phyloP scores from a whole-genome alignment of 1,140 invertebrate species.

The Drosophila sp. region DNA sequence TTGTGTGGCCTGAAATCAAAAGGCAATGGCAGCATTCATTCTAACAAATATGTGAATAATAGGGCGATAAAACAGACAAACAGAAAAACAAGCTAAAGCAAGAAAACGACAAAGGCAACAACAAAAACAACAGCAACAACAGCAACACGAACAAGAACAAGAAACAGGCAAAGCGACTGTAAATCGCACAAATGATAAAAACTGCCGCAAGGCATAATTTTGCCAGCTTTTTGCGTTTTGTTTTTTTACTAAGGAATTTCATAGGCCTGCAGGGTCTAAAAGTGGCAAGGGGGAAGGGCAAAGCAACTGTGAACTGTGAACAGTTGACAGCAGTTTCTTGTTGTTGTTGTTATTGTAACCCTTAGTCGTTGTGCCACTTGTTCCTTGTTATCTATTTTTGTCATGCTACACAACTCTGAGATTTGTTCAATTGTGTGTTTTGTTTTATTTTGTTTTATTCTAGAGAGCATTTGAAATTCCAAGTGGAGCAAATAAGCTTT shows the following conservation, averaged over 20 bases:
- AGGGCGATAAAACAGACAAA: conserved; percentile 63
- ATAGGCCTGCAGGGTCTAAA: not conserved
- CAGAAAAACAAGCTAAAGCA: conserved; percentile 16
- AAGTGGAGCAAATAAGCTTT: conserved; percentile 29
- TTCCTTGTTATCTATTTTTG: conserved; percentile 31
- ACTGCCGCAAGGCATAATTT: conserved; percentile 54
- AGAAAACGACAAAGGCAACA: conserved; percentile 33
- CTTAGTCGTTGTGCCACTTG: conserved; percentile 24
- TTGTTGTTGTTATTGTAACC: conserved; percentile 27
- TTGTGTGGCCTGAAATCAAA: conserved; percentile 57
- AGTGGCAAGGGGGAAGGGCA: not conserved
- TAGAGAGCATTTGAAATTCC: conserved; percentile 31
- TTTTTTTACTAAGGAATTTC: conserved; percentile 21
- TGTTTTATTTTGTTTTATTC: not conserved
- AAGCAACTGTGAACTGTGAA: conserved; percentile 29
- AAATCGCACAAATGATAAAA: conserved; percentile 53
- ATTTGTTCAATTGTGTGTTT: conserved; percentile 27
- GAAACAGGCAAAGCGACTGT: conserved; percentile 31
- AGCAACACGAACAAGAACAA: conserved; percentile 1
- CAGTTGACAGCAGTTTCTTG: conserved; percentile 45
- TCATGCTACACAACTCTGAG: conserved; percentile 17
- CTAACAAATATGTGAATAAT: conserved; percentile 78
- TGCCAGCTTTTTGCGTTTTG: conserved; percentile 36
- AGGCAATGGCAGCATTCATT: conserved; percentile 59
- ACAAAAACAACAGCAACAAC: conserved; percentile 17